phyloP scores from a whole-genome alignment of 2,113 vertebrate species.

The Paramormyrops kingsleyae region DNA sequence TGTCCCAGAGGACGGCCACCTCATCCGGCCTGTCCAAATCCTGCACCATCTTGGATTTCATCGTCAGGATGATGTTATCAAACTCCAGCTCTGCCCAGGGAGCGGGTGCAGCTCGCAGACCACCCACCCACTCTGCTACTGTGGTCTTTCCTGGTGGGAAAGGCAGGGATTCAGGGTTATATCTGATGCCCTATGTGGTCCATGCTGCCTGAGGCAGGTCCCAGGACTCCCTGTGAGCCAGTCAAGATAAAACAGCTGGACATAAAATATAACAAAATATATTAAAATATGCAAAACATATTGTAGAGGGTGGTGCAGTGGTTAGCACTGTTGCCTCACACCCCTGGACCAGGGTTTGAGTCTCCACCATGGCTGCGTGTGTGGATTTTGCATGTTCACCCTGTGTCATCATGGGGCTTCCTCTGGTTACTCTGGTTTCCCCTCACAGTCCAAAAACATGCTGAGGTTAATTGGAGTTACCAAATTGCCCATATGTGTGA shows the following conservation, averaged over 20 bases:
- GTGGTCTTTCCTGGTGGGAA: constrained; percentile 49
- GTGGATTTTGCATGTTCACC: not conserved
- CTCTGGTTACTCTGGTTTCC: not conserved
- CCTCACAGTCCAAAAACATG: not conserved
- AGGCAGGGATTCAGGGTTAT: not conserved
- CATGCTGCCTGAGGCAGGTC: not conserved
- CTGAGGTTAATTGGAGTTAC: not conserved
- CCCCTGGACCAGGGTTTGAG: not conserved
- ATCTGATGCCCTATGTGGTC: not conserved
- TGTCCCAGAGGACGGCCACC: constrained; percentile 59
- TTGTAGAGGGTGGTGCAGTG: not conserved
- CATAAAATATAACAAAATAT: not conserved
- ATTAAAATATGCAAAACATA: not conserved
- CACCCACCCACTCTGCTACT: constrained; percentile 47
- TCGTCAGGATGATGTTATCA: constrained; percentile 67
- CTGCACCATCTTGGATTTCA: constrained; percentile 51
- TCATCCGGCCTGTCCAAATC: constrained; percentile 55
- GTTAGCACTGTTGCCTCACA: no score
- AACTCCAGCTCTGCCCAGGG: constrained; percentile 74
- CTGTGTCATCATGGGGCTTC: no score
- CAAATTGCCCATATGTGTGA: not conserved
- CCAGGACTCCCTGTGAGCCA: not conserved
- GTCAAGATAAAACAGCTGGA: not conserved
- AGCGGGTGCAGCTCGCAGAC: constrained; percentile 48
- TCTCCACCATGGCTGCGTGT: not conserved